A percentile compares a stretch with the other conserved stretches of the same genome.
phyloP scores from a whole-genome alignment of 2,888 invertebrate genomes.

The Bembecia ichneumoniformis region DNA sequence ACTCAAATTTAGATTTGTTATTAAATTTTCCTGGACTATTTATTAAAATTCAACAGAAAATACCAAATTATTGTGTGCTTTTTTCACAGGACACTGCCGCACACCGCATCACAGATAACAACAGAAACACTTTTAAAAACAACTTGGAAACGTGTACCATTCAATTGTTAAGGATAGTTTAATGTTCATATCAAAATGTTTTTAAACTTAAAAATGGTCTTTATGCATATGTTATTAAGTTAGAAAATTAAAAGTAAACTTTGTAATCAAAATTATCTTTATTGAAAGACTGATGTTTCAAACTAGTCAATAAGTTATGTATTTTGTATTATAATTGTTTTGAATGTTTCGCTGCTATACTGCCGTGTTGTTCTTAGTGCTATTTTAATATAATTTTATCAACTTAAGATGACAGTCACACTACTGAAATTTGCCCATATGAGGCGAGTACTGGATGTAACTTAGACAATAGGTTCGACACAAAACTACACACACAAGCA shows the following conservation, averaged over 20 bases:
- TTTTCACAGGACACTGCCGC: conserved; percentile 57
- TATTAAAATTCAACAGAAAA: neutral
- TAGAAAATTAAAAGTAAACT: conserved; percentile 5
- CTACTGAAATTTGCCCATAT: no score
- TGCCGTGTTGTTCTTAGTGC: neutral
- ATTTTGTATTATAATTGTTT: neutral
- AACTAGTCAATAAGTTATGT: conserved; percentile 12
- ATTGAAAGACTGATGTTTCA: conserved; percentile 41
- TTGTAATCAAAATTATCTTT: conserved; percentile 18
- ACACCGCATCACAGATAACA: conserved; percentile 64
- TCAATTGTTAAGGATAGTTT: conserved; percentile 2
- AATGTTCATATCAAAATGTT: conserved; percentile 9
- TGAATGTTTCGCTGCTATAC: neutral
- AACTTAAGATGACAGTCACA: no score
- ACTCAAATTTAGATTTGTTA: no score
- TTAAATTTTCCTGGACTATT: no score
- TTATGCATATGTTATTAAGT: neutral
- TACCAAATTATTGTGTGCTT: conserved; percentile 9
- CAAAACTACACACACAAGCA: no score
- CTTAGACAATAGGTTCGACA: no score
- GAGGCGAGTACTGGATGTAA: no score
- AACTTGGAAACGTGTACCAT: neutral
- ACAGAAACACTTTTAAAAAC: conserved; percentile 12
- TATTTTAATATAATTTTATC: no score
- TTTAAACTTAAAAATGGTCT: conserved; percentile 8